These are phyloP conservation scores for Brachypodius melanocephalos DNA, from an alignment of 2,113 vertebrate species.

Conservation along the genomic window DNA sequence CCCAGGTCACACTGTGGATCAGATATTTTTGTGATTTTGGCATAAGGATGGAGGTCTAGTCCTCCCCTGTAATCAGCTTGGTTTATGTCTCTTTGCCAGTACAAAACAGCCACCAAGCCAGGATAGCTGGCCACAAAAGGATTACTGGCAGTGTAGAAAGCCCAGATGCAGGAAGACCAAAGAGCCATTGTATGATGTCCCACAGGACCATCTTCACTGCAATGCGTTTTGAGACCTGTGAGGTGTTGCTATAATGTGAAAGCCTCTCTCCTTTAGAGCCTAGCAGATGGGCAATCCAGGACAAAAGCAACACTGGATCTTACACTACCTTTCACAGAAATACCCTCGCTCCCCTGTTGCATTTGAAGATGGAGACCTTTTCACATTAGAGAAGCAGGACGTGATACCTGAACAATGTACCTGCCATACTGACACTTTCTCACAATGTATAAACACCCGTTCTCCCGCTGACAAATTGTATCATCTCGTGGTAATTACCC, in stretches of 20 bases:
- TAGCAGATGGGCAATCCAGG: background rate
- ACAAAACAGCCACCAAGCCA: background rate
- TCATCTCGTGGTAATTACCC: background rate
- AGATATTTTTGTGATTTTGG: background rate
- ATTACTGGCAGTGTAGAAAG: background rate
- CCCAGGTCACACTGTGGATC: fast-evolving
- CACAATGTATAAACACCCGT: background rate
- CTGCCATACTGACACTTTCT: background rate
- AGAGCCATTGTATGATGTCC: fast-evolving
- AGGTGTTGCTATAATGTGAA: fast-evolving
- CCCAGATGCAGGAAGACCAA: background rate
- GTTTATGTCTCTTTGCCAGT: background rate
- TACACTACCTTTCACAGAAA: background rate
- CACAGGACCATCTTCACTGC: background rate
- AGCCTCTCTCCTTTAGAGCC: background rate
- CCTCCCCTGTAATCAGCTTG: background rate
- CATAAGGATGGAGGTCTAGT: background rate
- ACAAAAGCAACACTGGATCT: background rate
- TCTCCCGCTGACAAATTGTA: background rate
- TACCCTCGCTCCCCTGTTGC: fast-evolving
- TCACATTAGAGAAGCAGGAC: background rate
- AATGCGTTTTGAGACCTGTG: fast-evolving
- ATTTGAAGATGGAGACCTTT: background rate
- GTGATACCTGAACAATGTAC: background rate
- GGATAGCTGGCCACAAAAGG: background rate